phyloP scores from a whole-genome alignment of 2,113 vertebrate species.

The Gallinago paraguaiae region DNA sequence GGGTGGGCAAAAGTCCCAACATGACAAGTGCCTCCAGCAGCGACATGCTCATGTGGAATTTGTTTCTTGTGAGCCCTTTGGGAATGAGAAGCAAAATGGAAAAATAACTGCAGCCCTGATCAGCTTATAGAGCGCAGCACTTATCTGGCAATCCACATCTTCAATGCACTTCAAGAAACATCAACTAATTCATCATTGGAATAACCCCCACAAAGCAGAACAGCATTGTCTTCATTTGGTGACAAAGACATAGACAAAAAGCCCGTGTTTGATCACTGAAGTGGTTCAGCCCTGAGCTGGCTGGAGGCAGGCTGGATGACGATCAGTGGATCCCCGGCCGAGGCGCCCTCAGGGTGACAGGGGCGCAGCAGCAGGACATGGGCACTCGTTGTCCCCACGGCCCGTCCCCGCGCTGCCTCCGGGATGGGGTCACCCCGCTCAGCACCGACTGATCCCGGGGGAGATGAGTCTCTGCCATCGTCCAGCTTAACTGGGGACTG shows the following conservation, averaged over 20 bases:
- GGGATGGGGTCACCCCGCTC: no score
- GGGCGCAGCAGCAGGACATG: fast-evolving
- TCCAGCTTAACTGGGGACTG: background rate
- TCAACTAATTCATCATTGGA: slow-evolving; percentile 6
- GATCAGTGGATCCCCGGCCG: fast-evolving
- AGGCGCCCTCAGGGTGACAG: fast-evolving
- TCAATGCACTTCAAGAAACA: slow-evolving; percentile 10
- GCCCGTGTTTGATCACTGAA: fast-evolving
- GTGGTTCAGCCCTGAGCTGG: background rate
- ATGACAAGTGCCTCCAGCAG: no score
- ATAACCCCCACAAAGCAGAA: background rate
- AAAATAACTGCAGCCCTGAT: background rate
- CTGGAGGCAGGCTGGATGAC: background rate
- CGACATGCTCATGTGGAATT: fast-evolving
- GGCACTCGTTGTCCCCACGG: fast-evolving
- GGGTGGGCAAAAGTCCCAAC: fast-evolving
- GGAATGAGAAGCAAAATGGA: background rate
- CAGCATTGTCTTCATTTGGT: background rate
- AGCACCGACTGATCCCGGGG: background rate
- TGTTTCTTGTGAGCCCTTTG: background rate
- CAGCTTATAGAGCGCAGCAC: background rate
- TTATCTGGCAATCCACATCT: background rate
- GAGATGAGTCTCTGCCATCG: background rate
- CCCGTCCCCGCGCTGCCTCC: fast-evolving
- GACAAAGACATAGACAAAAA: background rate